Conservation (phyloP, 1,140 invertebrate genomes). For the Hypsibius dujardini region DNA sequence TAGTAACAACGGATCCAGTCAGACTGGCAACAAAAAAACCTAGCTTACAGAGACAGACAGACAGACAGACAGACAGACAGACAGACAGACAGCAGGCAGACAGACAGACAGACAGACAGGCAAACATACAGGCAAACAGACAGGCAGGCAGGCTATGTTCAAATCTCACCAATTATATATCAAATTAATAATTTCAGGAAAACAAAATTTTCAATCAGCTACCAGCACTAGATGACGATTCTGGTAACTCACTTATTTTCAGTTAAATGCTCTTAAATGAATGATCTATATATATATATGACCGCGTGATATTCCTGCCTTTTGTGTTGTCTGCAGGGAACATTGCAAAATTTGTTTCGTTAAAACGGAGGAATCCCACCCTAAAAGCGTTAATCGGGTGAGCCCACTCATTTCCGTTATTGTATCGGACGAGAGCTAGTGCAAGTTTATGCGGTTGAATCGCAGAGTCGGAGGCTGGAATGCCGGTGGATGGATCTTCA, state of each 20-base stretch:
- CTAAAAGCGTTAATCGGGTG: conserved; percentile 6
- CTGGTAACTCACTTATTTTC: background rate
- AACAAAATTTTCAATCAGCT: conserved; percentile 11
- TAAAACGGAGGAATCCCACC: background rate
- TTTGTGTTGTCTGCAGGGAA: background rate
- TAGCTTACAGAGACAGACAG: too few species aligned
- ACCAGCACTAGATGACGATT: background rate
- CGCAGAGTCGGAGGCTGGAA: conserved; percentile 4
- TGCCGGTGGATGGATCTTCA: conserved; percentile 13
- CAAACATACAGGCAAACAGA: too few species aligned
- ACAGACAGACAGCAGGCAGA: too few species aligned
- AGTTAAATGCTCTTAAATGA: background rate
- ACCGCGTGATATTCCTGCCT: background rate
- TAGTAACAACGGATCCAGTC: too few species aligned
- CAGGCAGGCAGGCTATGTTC: too few species aligned
- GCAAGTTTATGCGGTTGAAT: background rate
- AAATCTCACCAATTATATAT: background rate
- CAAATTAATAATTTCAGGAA: background rate
- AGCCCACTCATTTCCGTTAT: background rate
- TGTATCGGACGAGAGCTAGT: background rate
- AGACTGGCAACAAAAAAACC: too few species aligned
- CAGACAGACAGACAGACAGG: too few species aligned
- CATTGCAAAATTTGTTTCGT: background rate
- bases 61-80: too few species aligned
- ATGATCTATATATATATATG: background rate